These are phyloP conservation scores for Anguilla japonica DNA, from an alignment of 2,113 vertebrate genomes.

Conservation along the genomic window DNA sequence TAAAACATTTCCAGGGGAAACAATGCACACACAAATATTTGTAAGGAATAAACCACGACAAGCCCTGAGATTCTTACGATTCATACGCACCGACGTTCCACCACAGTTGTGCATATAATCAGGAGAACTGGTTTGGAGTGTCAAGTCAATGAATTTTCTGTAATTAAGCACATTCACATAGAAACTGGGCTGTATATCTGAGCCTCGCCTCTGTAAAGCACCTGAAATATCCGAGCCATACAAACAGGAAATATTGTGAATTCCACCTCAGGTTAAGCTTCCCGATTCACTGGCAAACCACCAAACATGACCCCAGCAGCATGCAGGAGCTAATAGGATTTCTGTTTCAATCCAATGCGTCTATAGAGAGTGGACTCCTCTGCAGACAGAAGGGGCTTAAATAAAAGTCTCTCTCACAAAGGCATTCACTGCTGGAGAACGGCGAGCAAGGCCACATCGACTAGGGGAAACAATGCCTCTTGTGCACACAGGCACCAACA, in stretches of 20 bases:
- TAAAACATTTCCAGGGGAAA: no score
- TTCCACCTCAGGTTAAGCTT: not conserved
- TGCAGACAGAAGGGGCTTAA: not conserved
- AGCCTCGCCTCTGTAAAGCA: not conserved
- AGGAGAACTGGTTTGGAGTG: no score
- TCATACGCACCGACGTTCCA: no score
- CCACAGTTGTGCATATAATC: no score
- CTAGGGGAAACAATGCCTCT: not conserved
- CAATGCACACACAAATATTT: not conserved
- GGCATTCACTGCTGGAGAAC: not conserved
- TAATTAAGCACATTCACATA: not conserved
- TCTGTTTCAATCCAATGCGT: not conserved
- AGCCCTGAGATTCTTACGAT: no score
- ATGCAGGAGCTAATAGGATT: slow-evolving; percentile 6
- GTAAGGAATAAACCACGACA: not conserved
- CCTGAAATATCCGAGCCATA: not conserved
- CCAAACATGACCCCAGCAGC: not conserved
- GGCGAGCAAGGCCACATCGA: slow-evolving; percentile 8
- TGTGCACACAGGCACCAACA: not conserved
- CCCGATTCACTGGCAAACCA: not conserved
- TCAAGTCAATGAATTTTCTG: not conserved
- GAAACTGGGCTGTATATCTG: not conserved
- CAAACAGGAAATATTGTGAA: not conserved
- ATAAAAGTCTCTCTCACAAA: slow-evolving; percentile 2
- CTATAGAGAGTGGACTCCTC: not conserved